Evolutionary conservation across 2,113 vertebrate species (phyloP).

Genomic region (Podocnemis expansa): DNA sequence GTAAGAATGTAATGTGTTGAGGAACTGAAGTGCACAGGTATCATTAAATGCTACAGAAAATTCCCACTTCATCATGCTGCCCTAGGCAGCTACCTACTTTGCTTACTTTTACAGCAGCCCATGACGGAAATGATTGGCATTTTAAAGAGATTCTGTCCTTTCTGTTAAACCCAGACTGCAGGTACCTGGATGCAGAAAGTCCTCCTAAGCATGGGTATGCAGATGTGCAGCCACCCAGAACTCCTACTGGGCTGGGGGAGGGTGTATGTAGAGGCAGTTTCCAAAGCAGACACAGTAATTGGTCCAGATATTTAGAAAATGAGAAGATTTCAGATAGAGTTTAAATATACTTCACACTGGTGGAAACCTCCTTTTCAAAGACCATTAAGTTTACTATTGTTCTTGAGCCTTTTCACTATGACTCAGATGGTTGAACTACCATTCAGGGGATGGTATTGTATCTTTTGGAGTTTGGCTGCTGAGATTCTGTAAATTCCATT

Average conservation of each 20-base stretch:
- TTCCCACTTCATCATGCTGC: too few species aligned
- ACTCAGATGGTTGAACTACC: background rate
- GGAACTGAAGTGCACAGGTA: too few species aligned
- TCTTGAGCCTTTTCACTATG: background rate
- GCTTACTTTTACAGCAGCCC: too few species aligned
- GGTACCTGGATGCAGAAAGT: background rate
- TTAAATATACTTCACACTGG: background rate
- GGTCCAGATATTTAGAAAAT: background rate
- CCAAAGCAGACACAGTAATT: background rate
- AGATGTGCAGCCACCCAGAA: background rate
- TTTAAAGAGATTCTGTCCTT: background rate
- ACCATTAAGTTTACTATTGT: background rate
- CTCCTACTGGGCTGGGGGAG: background rate
- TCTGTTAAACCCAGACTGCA: background rate
- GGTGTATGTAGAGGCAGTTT: background rate
- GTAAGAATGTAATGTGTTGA: too few species aligned
- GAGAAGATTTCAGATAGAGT: background rate
- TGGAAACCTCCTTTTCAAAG: background rate
- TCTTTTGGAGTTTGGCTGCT: background rate
- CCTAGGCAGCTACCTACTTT: too few species aligned
- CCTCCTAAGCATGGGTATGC: too few species aligned
- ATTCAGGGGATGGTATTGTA: background rate
- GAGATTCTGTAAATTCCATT: background rate
- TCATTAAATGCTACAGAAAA: too few species aligned
- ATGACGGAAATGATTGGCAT: too few species aligned